Evolutionary conservation across 2,113 vertebrate species (phyloP), one percentile per base, ranked within the genome.

Genomic region (Saccopteryx leptura): DNA sequence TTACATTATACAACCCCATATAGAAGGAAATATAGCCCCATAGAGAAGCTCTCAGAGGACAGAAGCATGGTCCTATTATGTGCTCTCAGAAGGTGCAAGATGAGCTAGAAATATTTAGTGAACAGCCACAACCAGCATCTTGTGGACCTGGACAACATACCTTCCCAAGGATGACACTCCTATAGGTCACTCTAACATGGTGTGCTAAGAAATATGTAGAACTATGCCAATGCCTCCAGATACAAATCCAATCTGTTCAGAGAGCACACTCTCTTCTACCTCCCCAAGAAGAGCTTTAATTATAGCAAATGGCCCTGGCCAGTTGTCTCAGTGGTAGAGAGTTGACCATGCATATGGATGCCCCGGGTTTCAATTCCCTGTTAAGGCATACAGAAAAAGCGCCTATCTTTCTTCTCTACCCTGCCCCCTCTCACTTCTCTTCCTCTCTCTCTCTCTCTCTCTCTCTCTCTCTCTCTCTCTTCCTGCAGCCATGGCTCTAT

Each of bases 221-320:
- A 72, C n/a, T 84, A n/a, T 39, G 56, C 26, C 33, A 65, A 87
- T 3, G 21, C 74, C 84, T 96, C 80, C 50, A 84, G 66, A 68
- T 66, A 93, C 19, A 91, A 91, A 69, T 31, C 54, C 66, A 24
- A 76, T 84, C 93, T 94, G 87, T 87, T 90, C 79, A 50, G 71
- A 82, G 75, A 75, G 54, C n/a, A 65, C 18, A 19, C 60, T 80
- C 52, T 91, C 69, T 93, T 24, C 56, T 48, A 33, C 28, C 24
- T 63, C 31, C 74, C 60, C 78, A 26, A 8, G 69, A 50, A 17
- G 31, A 88, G 58, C 23, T 92, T 95, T 93, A 90, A 95, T 90
- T 90, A 96, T 66, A 97, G 84, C 90, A 71, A 94, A 84, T 39
- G 39, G 39, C 39, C 39, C 39, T 39, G 39, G 39, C 39, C 39